Base-by-base conservation (phyloP, 2,888 invertebrate genomes). In the Lampropteryx suffumata region DNA sequence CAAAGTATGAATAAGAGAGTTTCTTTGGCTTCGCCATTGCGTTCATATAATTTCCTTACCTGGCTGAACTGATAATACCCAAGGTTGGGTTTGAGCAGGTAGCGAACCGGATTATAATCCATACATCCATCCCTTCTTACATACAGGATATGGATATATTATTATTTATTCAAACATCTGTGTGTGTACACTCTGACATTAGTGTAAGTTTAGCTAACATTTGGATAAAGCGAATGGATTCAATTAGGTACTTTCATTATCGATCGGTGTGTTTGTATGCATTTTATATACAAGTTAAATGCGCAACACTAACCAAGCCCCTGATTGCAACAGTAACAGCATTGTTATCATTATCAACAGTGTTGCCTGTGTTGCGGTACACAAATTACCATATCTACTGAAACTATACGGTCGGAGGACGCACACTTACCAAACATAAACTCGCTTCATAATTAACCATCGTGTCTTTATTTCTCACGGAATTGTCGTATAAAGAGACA, bases 71-170 rank as follows among this genome's bases (percentile, higher is more conserved):
- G 78, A 80, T 84, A 80, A 81, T 74, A 64, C 65, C 62, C 65
- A 66, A 70, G 69, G 76, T 73, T 67, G 74, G 72, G 68, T 45
- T 69, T 64, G 67, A 68, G 80, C 86, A 84, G 85, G 85, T 82
- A 85, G 82, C 70, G 69, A 73, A 71, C 72, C 73, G 75, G 73
- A 77, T 79, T 80, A 76, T 76, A 79, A 79, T 82, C 73, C 76
- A 76, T 73, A 69, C 74, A 79, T 82, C 73, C 76, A 76, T 73
- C 69, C 74, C 64, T 64, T 55, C 65, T 54, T 64, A 64, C 65
- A 61, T 62, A 61, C 61, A 65, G 67, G 62, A 64, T 68, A 67
- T 68, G 67, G 62, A 64, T 68, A 67, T 68, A 54, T 64, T 64
- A 65, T 69, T 62, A 62, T 61, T 63, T 57, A 57, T 56, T 58